Evolutionary conservation across 2,888 invertebrate genomes (phyloP).

Genomic region (Epinotia bilunana): DNA sequence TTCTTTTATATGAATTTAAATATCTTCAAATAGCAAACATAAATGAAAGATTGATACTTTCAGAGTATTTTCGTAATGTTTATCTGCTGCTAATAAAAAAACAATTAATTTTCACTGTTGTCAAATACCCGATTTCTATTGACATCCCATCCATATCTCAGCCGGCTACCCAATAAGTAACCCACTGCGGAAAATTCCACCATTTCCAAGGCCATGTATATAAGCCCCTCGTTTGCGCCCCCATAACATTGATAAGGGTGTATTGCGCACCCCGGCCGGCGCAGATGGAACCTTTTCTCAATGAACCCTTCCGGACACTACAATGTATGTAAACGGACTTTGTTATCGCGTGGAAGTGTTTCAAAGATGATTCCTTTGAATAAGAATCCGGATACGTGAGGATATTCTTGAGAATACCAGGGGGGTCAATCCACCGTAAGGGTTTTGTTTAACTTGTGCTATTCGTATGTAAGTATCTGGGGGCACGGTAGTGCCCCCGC

Average conservation of each 20-base stretch:
- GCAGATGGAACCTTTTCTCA: slow-evolving; percentile 40
- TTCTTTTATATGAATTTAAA: too few relatives aligned
- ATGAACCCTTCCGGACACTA: slow-evolving; percentile 34
- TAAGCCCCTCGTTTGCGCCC: slow-evolving; percentile 22
- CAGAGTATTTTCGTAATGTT: too few relatives aligned
- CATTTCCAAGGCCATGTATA: slow-evolving; percentile 26
- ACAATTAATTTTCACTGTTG: too few relatives aligned
- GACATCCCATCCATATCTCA: background rate
- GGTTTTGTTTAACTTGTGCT: too few relatives aligned
- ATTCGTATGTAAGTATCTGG: too few relatives aligned
- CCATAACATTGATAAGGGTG: slow-evolving; percentile 41
- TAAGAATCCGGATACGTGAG: slow-evolving; percentile 9
- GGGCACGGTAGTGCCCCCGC: too few relatives aligned
- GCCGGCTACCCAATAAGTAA: background rate
- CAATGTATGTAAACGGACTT: slow-evolving; percentile 35
- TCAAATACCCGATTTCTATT: too few relatives aligned
- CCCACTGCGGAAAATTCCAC: slow-evolving; percentile 21
- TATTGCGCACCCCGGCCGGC: slow-evolving; percentile 16
- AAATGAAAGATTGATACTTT: too few relatives aligned
- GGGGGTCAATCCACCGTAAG: too few relatives aligned
- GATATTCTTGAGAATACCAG: background rate
- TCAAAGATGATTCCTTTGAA: slow-evolving; percentile 35
- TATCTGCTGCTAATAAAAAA: too few relatives aligned
- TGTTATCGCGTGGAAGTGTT: slow-evolving; percentile 33
- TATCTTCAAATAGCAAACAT: too few relatives aligned